Percentiles rank a stretch among this genome's conserved stretches.
Conservation (phyloP, 2,888 invertebrate species). For the Cephus sareptanus region DNA sequence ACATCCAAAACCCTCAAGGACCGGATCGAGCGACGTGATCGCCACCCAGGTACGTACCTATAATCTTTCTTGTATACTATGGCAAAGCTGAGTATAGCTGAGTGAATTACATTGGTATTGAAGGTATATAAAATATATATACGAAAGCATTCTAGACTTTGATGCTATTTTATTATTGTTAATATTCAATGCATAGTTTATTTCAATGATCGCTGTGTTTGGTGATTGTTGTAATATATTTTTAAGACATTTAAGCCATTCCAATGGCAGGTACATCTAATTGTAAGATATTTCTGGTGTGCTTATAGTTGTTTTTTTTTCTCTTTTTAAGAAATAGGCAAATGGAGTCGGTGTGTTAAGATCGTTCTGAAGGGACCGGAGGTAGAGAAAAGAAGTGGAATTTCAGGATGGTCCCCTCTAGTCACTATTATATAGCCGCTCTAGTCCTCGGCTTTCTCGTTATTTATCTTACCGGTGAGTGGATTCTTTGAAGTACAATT, state of each 20-base stretch:
- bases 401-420: slow-evolving; percentile 2
- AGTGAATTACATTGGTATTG: background rate
- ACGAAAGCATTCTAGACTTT: background rate
- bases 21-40: background rate
- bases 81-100: background rate
- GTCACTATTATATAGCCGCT: background rate
- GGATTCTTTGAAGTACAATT: background rate
- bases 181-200: background rate
- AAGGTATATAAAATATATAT: background rate
- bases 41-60: background rate
- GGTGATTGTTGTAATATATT: background rate
- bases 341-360: slow-evolving; percentile 1
- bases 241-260: background rate
- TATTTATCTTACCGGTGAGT: slow-evolving; percentile 16
- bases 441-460: slow-evolving; percentile 7
- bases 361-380: background rate
- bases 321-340: background rate
- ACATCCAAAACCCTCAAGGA: background rate
- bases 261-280: background rate
- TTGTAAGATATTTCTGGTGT: background rate
- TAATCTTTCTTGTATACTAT: background rate
- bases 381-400: background rate
- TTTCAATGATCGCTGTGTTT: background rate
- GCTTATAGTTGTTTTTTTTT: background rate
- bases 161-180: background rate